phyloP scores from a whole-genome alignment of 2,113 vertebrate species.

The Addax nasomaculatus region DNA sequence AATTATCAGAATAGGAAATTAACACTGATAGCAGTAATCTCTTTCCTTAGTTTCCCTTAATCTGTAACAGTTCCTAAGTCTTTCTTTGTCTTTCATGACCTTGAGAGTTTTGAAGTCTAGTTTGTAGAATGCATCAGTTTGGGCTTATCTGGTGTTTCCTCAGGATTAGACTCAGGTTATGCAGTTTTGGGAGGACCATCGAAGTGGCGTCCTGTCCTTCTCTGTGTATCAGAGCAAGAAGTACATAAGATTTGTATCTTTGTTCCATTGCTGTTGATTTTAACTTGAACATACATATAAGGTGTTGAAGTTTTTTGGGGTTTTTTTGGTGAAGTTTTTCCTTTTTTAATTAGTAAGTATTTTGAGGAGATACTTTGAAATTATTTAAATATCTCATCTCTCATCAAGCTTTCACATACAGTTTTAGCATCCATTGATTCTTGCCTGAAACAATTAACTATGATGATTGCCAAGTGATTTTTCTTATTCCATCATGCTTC shows the following conservation, averaged over 20 bases:
- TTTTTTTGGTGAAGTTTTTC: not conserved
- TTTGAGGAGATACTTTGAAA: conserved; percentile 30
- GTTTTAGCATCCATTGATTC: conserved; percentile 45
- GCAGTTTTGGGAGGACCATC: conserved; percentile 4
- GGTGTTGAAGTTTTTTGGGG: not conserved
- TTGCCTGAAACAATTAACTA: conserved; percentile 26
- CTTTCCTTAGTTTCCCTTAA: conserved; percentile 24
- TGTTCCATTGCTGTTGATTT: not conserved
- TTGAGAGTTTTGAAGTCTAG: not conserved
- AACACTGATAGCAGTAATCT: not conserved
- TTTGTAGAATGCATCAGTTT: conserved; percentile 37
- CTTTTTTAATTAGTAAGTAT: conserved; percentile 19
- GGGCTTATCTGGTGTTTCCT: conserved; percentile 20
- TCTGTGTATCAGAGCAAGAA: not conserved
- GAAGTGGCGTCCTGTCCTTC: not conserved
- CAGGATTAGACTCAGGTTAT: conserved; percentile 1
- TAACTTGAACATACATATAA: conserved; percentile 11
- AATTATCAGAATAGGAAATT: conserved; percentile 32
- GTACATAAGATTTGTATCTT: conserved; percentile 24
- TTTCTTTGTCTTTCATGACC: conserved; percentile 36
- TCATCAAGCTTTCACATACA: conserved; percentile 20
- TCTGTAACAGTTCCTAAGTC: conserved; percentile 27
- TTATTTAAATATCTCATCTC: conserved; percentile 21
- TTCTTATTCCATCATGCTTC: conserved; percentile 33
- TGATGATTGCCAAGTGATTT: conserved; percentile 43